Base-by-base conservation (phyloP, 2,113 vertebrate species). In the Pseudonaja textilis region DNA sequence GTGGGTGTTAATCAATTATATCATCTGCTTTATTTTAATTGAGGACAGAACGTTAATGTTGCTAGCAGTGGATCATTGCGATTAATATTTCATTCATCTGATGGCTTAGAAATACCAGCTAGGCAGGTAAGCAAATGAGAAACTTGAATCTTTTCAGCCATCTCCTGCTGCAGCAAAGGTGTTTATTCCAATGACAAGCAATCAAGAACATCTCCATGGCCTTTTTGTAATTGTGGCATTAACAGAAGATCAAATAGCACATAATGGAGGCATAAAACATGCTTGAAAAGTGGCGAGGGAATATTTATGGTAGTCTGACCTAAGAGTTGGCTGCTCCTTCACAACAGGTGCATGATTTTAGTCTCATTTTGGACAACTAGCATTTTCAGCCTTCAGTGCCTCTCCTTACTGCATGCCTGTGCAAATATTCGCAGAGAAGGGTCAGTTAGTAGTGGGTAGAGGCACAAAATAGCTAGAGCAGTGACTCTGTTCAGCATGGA, bases 171-270 rank as follows among this genome's bases (percentile, higher is more conserved):
- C 91, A 20, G n/a, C 0, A 2, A 56, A 96, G 96, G 97, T 97
- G 96, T 97, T 97, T 96, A 97, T 97, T 96, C 95, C 90, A 96
- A 55, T 96, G 96, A 96, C 96, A 96, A 96, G 95, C 94, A 91
- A 94, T 93, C 57, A 69, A 50, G 57, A 50, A 90, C n/a, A 42
- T 39, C 89, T 61, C 47, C n/a, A 12, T 96, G 95, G 74, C 55
- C 94, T 95, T 96, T 96, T 96, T 96, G 95, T 97, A 97, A 96
- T 95, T 96, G 95, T 96, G 96, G 96, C 96, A 97, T 97, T 97
- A 97, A 94, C 96, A 95, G 96, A 96, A 92, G 97, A 96, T 97
- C 96, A 93, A 93, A 93, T 97, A 11, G 81, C 96, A 74, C 95
- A 96, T 97, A 97, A 97, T 97, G 96, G 95, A 91, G 89, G 93